Evolutionary conservation across 2,797 vertebrate species (phyloP), one percentile per base, ranked within the genome.

Genomic region (Pitangus sulphuratus): DNA sequence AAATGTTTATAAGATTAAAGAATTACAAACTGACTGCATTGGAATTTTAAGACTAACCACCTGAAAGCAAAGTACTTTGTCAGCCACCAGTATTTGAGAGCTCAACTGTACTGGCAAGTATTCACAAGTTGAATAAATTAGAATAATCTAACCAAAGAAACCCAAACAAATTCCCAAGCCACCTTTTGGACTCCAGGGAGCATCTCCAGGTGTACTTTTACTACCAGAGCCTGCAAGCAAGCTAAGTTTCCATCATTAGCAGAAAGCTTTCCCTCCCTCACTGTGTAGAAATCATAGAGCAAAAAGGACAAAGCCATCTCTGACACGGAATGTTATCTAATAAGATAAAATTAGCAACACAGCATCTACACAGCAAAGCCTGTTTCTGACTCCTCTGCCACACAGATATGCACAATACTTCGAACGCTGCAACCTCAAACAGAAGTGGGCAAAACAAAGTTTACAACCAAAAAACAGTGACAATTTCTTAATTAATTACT

Each of bases 241-340:
- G 28, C 12, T 0, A 1, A 45, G 37, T 25, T 89, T 31, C 51
- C 9, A 8, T 8, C 15, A 7, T 11, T 3, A 44, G 12, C 6
- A 37, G 20, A 25, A 47, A n/a, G 11, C 30, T 11, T 40, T 39
- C 9, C n/a, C 58, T 24, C 31, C 5, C 17, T 12, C 22, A 0
- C 53, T 11, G 26, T 0, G 2, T 0, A 19, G 19, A 81, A 47
- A 42, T 0, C 6, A 4, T 50, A 54, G 84, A 93, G 37, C 26
- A 31, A 54, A 47, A 71, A 71, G 26, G 30, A 78, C 60, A 45
- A 53, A 30, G 60, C 64, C 12, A 37, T 8, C 64, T 69, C 77
- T 57, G 56, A 37, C 3, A 8, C 0, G 1, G 28, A 84, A 45
- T 1, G 14, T 22, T 44, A 87, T 40, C 74, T n/a, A 28, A 33